Percentiles rank a stretch among this genome's conserved stretches.
Conservation (phyloP, 2,113 vertebrate genomes). For the Myrmecophaga tridactyla region DNA sequence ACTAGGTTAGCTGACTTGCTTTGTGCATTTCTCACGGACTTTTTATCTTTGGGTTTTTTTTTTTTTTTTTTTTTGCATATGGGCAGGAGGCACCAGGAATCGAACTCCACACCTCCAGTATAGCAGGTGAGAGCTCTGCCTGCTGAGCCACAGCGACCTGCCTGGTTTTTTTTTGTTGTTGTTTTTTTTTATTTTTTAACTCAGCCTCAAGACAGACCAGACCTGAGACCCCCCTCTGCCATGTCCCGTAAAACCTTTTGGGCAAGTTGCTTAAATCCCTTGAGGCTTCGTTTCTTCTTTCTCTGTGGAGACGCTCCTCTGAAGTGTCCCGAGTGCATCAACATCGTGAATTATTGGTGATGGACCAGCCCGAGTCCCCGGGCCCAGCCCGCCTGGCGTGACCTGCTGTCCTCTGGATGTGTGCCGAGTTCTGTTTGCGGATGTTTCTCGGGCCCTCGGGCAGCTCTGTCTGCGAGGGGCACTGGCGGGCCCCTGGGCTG, state of each 20-base stretch:
- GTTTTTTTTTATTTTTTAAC: background rate
- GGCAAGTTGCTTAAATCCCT: background rate
- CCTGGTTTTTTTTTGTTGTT: too few relatives aligned
- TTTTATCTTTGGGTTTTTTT: background rate
- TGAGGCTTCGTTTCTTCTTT: background rate
- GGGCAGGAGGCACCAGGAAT: too few relatives aligned
- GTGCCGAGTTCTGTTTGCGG: background rate
- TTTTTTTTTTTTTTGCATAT: too few relatives aligned
- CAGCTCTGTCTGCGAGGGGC: too few relatives aligned
- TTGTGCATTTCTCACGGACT: background rate
- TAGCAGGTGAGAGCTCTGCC: too few relatives aligned
- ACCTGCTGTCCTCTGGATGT: background rate
- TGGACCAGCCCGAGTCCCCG: background rate
- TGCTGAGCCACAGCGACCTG: too few relatives aligned
- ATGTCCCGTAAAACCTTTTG: background rate
- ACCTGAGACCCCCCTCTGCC: background rate
- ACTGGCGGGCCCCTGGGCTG: background rate
- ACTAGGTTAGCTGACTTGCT: background rate
- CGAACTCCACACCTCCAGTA: too few relatives aligned
- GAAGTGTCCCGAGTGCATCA: background rate
- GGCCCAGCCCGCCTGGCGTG: background rate
- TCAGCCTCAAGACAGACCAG: background rate
- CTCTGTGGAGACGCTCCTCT: background rate
- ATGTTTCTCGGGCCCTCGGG: too few relatives aligned
- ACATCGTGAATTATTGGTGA: background rate